These are phyloP conservation scores for Urocynchramus pylzowi DNA, from an alignment of 2,113 vertebrate genomes.

Conservation along the genomic window DNA sequence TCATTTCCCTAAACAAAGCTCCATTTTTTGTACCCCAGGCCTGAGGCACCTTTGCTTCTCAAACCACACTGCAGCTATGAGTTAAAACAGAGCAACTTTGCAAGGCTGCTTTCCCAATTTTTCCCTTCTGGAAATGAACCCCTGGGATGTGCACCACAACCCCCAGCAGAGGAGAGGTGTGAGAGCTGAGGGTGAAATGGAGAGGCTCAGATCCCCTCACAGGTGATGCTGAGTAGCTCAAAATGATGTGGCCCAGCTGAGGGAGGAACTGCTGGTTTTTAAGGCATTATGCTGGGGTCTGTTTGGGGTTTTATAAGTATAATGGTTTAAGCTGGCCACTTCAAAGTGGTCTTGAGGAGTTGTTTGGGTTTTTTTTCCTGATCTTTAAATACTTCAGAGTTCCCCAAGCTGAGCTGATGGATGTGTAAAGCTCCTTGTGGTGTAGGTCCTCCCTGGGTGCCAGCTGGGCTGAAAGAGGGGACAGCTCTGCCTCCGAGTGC, in stretches of 20 bases:
- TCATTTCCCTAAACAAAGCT: background rate
- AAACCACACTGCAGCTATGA: background rate
- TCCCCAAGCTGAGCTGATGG: too few relatives aligned
- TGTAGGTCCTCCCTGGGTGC: background rate
- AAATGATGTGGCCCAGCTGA: accelerated
- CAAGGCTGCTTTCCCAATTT: background rate
- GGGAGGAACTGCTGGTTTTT: background rate
- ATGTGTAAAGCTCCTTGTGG: background rate
- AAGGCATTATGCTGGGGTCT: too few relatives aligned
- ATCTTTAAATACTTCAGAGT: background rate
- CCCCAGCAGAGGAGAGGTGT: accelerated
- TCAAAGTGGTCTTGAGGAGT: background rate
- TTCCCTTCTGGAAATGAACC: background rate
- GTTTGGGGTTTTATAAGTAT: background rate
- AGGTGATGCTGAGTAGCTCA: too few relatives aligned
- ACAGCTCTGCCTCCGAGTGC: too few relatives aligned
- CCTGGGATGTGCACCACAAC: accelerated
- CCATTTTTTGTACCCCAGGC: background rate
- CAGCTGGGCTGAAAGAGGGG: background rate
- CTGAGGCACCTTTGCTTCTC: too few relatives aligned
- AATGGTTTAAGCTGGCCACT: background rate
- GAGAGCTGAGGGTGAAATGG: background rate
- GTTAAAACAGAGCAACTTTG: background rate
- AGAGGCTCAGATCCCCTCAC: background rate
- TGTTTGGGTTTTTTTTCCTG: background rate